Conservation (phyloP, 1,140 invertebrate genomes). For the Aphelenchoides avenae region DNA sequence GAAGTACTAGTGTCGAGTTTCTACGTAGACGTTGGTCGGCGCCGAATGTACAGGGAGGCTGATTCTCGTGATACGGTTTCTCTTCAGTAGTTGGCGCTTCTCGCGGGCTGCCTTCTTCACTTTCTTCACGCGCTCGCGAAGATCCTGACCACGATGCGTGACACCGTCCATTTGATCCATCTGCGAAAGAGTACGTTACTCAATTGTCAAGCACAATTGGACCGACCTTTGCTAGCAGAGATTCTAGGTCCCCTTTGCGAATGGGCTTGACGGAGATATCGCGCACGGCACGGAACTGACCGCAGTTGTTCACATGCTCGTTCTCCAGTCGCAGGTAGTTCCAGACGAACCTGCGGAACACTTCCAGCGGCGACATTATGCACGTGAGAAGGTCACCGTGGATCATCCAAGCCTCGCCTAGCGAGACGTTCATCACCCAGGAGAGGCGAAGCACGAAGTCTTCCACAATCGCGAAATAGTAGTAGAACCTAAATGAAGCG, state of each 20-base stretch:
- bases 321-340: slow-evolving; percentile 99
- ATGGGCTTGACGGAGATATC: slow-evolving; percentile 97
- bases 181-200: slow-evolving; percentile 26
- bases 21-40: slow-evolving; percentile 28
- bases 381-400: slow-evolving; percentile 80
- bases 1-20: slow-evolving; percentile 35
- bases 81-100: slow-evolving; percentile 52
- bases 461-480: slow-evolving; percentile 94
- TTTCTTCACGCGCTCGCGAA: slow-evolving; percentile 57
- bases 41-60: slow-evolving; percentile 28
- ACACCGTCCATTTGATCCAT: slow-evolving; percentile 57
- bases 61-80: slow-evolving; percentile 49
- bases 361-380: slow-evolving; percentile 83
- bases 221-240: slow-evolving; percentile 44
- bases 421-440: slow-evolving; percentile 78
- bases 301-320: slow-evolving; percentile 96
- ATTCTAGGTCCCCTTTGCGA: slow-evolving; percentile 51
- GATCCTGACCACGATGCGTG: slow-evolving; percentile 54
- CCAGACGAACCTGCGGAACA: slow-evolving; percentile 94
- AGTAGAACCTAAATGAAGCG: no score
- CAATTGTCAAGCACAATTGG: no score
- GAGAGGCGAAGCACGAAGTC: slow-evolving; percentile 86
- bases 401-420: slow-evolving; percentile 77
- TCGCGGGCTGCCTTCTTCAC: slow-evolving; percentile 53
- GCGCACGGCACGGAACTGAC: slow-evolving; percentile 89